Base-by-base conservation (phyloP, 92 coral and sea anemone species). In the Pocillopora meandrina region DNA sequence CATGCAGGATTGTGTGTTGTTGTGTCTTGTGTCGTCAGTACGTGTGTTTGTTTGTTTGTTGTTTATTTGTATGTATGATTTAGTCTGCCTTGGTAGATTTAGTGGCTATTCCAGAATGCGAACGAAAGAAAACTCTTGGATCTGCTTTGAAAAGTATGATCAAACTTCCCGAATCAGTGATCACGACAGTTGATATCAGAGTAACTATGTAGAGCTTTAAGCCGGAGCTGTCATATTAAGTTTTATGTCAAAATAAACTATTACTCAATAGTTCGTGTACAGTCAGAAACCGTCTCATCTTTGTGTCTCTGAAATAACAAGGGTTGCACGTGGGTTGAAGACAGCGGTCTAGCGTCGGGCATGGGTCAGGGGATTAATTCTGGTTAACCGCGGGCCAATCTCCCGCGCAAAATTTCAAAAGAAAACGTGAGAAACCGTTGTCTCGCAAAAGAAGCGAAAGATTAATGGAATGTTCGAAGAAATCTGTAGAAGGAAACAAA, bases 221-320 rank as follows among this genome's bases (percentile, higher is more conserved):
- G 93, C 91, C 88, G 78, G 88, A 84, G 94, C 98, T 92, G 98
- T 92, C 92, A 84, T 93, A 87, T 82, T 87, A 88, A 94, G 93
- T 94, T 94, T 93, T 94, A 94, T 94, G 98, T 94, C 93, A 92
- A 92, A 94, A 94, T 92, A 92, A 94, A 94, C 92, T 90, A 90
- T 94, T 92, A 94, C 98, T 92, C 98, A 76, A 81, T 92, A 94
- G 89, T 71, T 65, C 88, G 89, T 92, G 92, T 92, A 82, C 87
- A 86, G 93, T 90, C 78, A 72, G 18, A 69, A 65, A 36, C 16
- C 3, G 77, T 76, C 66, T 83, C n/a, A 36, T 73, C 34, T 61
- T 56, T 83, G 80, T 14, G 86, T 61, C 70, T 1, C 17, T 68
- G 56, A 36, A 64, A 19, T 18, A 6, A 20, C 33, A 58, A 12